These are phyloP conservation scores for Octopus sinensis DNA, from an alignment of 1,140 invertebrate genomes.

Conservation along the genomic window DNA sequence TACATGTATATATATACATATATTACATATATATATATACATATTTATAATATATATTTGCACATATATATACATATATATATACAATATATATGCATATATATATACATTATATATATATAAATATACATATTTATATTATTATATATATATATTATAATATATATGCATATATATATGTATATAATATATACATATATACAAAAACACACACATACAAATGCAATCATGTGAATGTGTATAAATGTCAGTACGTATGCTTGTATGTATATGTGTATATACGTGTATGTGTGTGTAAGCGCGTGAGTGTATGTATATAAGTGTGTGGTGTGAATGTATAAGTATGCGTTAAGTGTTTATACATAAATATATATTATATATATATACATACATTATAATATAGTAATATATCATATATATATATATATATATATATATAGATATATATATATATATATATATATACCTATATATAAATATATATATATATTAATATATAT, in stretches of 20 bases:
- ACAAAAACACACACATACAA: background rate
- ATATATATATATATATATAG: background rate
- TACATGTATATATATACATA: too few relatives aligned
- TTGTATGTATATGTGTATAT: background rate
- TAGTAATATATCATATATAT: background rate
- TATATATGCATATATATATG: background rate
- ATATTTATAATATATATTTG: too few relatives aligned
- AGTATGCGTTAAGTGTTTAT: background rate
- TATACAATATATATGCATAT: too few relatives aligned
- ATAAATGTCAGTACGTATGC: background rate
- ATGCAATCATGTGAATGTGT: background rate
- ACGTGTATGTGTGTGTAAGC: too few relatives aligned
- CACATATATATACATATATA: too few relatives aligned
- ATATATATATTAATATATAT: background rate
- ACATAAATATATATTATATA: background rate
- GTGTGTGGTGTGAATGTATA: background rate
- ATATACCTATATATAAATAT: background rate
- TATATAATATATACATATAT: background rate
- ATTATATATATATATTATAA: background rate
- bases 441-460: background rate
- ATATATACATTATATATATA: too few relatives aligned
- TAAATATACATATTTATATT: too few relatives aligned
- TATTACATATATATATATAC: too few relatives aligned
- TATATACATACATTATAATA: background rate
- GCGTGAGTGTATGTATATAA: background rate